Conservation (phyloP, 2,113 vertebrate species). For the Orientallactaga bullata region DNA sequence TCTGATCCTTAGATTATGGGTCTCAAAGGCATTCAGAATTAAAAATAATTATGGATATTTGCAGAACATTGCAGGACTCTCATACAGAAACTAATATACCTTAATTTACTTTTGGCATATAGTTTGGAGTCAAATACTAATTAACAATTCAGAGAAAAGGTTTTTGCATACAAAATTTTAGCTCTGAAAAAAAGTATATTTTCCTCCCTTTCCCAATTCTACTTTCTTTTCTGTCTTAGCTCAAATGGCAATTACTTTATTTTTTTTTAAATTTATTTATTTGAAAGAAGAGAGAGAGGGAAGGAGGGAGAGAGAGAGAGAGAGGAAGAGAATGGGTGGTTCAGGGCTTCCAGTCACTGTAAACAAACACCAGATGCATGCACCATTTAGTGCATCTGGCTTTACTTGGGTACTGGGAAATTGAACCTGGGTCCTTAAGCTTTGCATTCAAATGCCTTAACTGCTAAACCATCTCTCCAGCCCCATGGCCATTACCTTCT, state of each 20-base stretch:
- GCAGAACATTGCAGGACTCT: background rate
- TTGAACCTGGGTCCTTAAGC: too few relatives aligned
- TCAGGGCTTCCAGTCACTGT: too few relatives aligned
- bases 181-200: background rate
- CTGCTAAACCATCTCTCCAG: too few relatives aligned
- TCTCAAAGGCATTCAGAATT: constrained; percentile 7
- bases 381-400: too few relatives aligned
- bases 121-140: background rate
- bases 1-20: background rate
- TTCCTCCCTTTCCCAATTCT: background rate
- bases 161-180: constrained; percentile 8
- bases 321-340: background rate
- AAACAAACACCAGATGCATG: too few relatives aligned
- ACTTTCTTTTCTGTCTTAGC: background rate
- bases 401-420: too few relatives aligned
- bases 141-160: background rate
- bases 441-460: too few relatives aligned
- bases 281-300: too few relatives aligned
- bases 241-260: background rate
- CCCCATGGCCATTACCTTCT: too few relatives aligned
- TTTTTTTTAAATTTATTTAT: too few relatives aligned
- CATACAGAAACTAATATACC: background rate
- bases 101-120: background rate
- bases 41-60: constrained; percentile 35
- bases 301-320: background rate